Evolutionary conservation across 2,888 invertebrate species (phyloP).

Genomic region (Noctua janthe): DNA sequence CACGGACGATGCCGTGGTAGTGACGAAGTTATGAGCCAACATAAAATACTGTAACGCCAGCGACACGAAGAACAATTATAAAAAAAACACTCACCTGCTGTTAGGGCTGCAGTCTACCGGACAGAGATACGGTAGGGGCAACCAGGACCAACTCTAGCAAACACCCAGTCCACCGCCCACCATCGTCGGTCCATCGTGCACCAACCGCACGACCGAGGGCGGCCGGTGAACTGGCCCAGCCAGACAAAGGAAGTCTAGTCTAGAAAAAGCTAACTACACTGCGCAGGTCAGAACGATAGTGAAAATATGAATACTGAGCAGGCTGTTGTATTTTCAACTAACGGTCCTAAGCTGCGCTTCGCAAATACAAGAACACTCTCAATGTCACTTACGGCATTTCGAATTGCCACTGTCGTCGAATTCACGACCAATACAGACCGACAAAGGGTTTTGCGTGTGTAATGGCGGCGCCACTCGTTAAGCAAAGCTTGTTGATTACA

Average conservation of each 20-base stretch:
- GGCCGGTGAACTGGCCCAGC: constrained; percentile 21
- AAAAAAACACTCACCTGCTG: constrained; percentile 2
- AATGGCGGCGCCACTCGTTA: neutral
- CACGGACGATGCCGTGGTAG: neutral
- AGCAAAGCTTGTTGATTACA: neutral
- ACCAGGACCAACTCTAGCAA: neutral
- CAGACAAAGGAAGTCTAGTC: neutral
- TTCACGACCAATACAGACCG: constrained; percentile 9
- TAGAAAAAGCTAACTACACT: constrained; percentile 2
- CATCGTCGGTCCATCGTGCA: neutral
- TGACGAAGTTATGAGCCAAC: neutral
- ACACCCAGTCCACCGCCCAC: constrained; percentile 37
- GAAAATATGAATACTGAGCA: neutral
- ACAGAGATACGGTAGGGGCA: neutral
- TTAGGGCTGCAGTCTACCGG: neutral
- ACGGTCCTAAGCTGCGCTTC: neutral
- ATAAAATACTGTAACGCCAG: neutral
- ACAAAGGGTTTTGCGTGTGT: neutral
- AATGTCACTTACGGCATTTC: neutral
- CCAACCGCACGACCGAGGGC: neutral
- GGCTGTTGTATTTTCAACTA: neutral
- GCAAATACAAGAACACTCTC: neutral
- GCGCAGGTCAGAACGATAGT: constrained; percentile 28
- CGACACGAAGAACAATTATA: neutral
- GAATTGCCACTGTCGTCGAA: neutral